Evolutionary conservation across 2,888 invertebrate species (phyloP).

Genomic region (Platyscelio sp.): DNA sequence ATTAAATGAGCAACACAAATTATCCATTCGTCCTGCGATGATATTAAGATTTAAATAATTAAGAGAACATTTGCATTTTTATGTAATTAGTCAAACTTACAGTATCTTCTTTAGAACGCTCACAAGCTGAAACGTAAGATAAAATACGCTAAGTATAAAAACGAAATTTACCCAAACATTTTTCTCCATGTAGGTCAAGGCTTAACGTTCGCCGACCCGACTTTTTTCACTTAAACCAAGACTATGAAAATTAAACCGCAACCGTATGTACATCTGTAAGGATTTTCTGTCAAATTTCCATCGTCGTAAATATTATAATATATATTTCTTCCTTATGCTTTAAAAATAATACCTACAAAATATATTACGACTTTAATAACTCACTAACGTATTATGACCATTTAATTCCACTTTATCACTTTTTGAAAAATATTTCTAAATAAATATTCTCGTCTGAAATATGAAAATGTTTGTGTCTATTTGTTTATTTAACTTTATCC

Average conservation of each 20-base stretch:
- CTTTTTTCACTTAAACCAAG: slow-evolving; percentile 57
- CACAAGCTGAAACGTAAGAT: slow-evolving; percentile 46
- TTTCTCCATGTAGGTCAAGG: slow-evolving; percentile 68
- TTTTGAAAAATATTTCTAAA: too few species aligned
- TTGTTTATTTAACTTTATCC: too few species aligned
- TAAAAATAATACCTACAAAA: too few species aligned
- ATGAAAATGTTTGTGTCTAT: too few species aligned
- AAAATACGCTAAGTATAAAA: slow-evolving; percentile 57
- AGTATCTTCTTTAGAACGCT: slow-evolving; percentile 21
- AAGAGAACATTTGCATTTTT: slow-evolving; percentile 48
- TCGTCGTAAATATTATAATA: slow-evolving; percentile 4
- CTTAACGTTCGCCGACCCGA: slow-evolving; percentile 51
- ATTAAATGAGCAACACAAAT: slow-evolving; percentile 44
- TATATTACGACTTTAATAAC: too few species aligned
- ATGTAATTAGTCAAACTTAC: slow-evolving; percentile 52
- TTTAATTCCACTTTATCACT: too few species aligned
- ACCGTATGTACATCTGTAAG: slow-evolving; percentile 26
- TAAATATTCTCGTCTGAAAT: too few species aligned
- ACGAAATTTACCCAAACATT: slow-evolving; percentile 55
- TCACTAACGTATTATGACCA: too few species aligned
- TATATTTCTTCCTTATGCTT: slow-evolving; percentile 3
- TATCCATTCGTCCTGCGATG: slow-evolving; percentile 14
- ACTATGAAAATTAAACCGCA: slow-evolving; percentile 57
- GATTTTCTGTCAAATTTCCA: slow-evolving; percentile 36
- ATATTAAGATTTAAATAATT: slow-evolving; percentile 56